phyloP scores from a whole-genome alignment of 2,113 vertebrate genomes.

The Clupea harengus region DNA sequence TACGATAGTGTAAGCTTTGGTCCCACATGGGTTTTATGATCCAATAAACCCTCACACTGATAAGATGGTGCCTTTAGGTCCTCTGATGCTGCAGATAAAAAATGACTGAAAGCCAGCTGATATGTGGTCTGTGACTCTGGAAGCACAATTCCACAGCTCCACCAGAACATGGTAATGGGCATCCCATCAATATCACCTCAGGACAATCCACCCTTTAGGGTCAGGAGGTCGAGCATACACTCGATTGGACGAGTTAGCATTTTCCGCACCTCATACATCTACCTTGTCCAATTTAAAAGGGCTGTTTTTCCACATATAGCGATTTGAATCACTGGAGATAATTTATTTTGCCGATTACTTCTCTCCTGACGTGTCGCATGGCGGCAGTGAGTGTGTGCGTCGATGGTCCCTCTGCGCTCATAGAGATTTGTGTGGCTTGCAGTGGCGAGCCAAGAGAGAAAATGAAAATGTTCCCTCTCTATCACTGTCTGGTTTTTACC shows the following conservation, averaged over 20 bases:
- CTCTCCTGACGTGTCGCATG: slow-evolving; percentile 18
- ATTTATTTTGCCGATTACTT: slow-evolving; percentile 25
- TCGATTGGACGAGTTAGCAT: neutral
- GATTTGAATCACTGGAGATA: slow-evolving; percentile 27
- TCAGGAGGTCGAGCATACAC: neutral
- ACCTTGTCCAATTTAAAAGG: neutral
- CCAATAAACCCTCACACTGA: neutral
- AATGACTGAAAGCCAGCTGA: neutral
- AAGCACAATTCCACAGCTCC: neutral
- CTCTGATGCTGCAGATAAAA: neutral
- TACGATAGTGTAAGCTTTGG: neutral
- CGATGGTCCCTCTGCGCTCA: neutral
- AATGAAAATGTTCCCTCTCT: neutral
- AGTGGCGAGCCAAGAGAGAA: neutral
- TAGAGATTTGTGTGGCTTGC: neutral
- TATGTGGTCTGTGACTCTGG: neutral
- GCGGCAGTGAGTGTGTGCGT: neutral
- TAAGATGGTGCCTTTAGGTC: slow-evolving; percentile 6
- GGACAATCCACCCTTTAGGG: neutral
- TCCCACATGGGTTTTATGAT: slow-evolving; percentile 14
- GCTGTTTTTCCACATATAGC: neutral
- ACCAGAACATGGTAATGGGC: neutral
- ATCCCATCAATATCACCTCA: neutral
- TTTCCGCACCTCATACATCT: slow-evolving; percentile 1
- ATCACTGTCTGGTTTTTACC: neutral